Base-by-base conservation (phyloP, 2,888 invertebrate genomes). In the Dolichomitus sp. region DNA sequence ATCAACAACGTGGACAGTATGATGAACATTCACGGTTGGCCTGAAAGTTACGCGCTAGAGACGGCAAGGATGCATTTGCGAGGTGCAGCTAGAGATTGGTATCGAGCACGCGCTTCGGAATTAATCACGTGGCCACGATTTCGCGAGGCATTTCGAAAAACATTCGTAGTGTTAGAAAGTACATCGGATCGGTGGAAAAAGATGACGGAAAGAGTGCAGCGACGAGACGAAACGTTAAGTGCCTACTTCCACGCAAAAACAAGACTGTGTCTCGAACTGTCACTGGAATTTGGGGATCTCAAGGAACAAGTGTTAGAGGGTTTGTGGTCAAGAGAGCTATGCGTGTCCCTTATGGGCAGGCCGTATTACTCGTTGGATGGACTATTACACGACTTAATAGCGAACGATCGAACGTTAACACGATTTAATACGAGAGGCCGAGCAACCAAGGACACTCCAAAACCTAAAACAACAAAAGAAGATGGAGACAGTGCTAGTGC, bases 271-370 rank as follows among this genome's bases (percentile, higher is more conserved):
- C 1, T 40, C 5, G 73, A 63, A 1, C 23, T 50, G 30, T 14
- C 19, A 12, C 19, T 52, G 14, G 40, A 30, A 6, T 37, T 70
- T 17, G 14, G 30, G 1, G 68, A 78, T 12, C 23, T 48, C 0
- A 78, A 69, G n/a, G 61, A 81, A 9, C 81, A 81, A 59, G 37
- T 81, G 0, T 11, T 77, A 1, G 19, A 59, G 0, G 81, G 72
- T 3, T 42, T 73, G n/a, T 27, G 40, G 48, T 70, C 76, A 1
- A n/a, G 61, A 12, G 66, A 81, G 5, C 14, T 81, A n/a, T 70
- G 70, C 17, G 17, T 63, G 19, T 57, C 65, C 12, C 6, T 72
- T 9, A 6, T 72, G 33, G 23, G 59, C 1, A 9, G 50, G 11
- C 61, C 45, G 5, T 50, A 69, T 14, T 33, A 33, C 11, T 23